phyloP scores from a whole-genome alignment of 2,888 invertebrate species.

The Dicroscelio sp. region DNA sequence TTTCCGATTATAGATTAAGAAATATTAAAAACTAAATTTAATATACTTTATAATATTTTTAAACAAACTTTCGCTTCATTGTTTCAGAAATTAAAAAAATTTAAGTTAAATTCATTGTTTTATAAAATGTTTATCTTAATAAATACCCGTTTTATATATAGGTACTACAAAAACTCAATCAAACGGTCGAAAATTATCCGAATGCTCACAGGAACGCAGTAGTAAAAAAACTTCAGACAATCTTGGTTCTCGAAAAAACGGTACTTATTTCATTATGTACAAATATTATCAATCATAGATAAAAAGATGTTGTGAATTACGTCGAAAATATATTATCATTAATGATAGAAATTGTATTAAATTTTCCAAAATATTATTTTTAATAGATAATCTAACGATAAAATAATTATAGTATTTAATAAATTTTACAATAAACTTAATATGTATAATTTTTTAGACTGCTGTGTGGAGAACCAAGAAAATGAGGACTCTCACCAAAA shows the following conservation, averaged over 20 bases:
- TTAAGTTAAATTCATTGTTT: not conserved
- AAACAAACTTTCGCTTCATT: not conserved
- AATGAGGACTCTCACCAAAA: not conserved
- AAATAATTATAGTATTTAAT: no score
- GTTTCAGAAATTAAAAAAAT: no score
- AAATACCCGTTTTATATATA: not conserved
- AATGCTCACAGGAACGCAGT: not conserved
- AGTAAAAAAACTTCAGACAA: not conserved
- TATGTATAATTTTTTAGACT: not conserved
- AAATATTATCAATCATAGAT: no score
- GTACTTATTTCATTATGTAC: no score
- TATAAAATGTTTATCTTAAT: no score
- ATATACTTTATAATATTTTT: no score
- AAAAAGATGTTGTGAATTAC: no score
- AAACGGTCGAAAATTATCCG: not conserved
- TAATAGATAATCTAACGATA: not conserved
- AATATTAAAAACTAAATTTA: no score
- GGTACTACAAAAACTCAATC: not conserved
- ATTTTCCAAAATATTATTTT: not conserved
- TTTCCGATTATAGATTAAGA: not conserved
- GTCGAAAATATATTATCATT: no score
- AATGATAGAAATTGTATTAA: not conserved
- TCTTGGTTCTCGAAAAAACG: not conserved
- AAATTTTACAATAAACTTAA: not conserved
- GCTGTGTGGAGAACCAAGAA: not conserved